Percentiles rank a stretch among this genome's conserved stretches.
phyloP scores from a whole-genome alignment of 2,113 vertebrate species.

The Limnothrissa miodon region DNA sequence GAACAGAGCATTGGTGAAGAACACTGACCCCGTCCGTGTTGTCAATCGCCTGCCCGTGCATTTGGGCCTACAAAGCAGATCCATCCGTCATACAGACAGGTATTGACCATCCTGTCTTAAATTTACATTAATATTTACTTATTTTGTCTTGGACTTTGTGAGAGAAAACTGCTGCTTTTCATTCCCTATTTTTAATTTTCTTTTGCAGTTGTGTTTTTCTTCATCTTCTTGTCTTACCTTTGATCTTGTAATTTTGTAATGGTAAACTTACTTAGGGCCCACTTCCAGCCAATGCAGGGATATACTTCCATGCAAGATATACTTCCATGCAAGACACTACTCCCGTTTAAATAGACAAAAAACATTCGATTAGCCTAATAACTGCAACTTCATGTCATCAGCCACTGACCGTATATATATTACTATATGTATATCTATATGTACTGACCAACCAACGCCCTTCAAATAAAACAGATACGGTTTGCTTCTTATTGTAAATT shows the following conservation, averaged over 20 bases:
- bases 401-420: no score
- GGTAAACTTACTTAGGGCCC: no score
- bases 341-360: background rate
- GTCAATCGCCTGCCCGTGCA: background rate
- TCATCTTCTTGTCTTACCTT: background rate
- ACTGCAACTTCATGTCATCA: background rate
- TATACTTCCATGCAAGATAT: background rate
- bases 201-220: background rate
- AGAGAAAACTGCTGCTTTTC: background rate
- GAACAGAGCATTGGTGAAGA: background rate
- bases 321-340: background rate
- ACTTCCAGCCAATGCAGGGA: background rate
- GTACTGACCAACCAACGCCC: background rate
- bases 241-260: conserved; percentile 8
- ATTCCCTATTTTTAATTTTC: background rate
- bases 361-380: background rate
- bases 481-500: background rate
- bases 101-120: conserved; percentile 36
- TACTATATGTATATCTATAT: background rate
- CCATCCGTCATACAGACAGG: conserved; percentile 32
- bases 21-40: conserved; percentile 8
- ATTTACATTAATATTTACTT: conserved; percentile 29
- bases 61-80: background rate
- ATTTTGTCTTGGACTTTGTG: conserved; percentile 23
- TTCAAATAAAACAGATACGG: background rate